Evolutionary conservation across 1,140 invertebrate species (phyloP).

Genomic region (Drosophila quadrilineata): DNA sequence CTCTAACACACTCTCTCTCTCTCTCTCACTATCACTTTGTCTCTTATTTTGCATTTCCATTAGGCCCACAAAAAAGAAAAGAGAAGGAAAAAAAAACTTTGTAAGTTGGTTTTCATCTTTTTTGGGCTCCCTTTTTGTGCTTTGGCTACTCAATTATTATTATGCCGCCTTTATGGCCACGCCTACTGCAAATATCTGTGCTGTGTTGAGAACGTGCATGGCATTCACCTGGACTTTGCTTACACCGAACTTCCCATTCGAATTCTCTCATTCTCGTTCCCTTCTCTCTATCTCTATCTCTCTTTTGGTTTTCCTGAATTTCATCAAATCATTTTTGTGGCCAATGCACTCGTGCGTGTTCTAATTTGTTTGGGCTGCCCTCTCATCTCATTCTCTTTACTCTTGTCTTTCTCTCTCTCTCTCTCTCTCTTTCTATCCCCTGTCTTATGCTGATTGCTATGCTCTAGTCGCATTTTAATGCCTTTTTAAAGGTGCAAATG

Average conservation of each 20-base stretch:
- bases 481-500: conserved; percentile 68
- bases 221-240: conserved; percentile 12
- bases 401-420: too few species aligned
- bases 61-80: conserved; percentile 1
- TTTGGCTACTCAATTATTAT: conserved; percentile 71
- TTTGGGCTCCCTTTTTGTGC: conserved; percentile 19
- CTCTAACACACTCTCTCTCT: too few species aligned
- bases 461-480: conserved; percentile 48
- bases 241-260: too few species aligned
- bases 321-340: conserved; percentile 68
- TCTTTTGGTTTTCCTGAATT: conserved; percentile 12
- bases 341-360: conserved; percentile 65
- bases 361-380: conserved; percentile 71
- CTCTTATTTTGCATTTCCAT: conserved; percentile 61
- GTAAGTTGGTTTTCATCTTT: conserved; percentile 8
- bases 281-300: background rate
- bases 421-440: too few species aligned
- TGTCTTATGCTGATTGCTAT: conserved; percentile 64
- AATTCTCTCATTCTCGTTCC: conserved; percentile 7
- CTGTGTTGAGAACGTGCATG: conserved; percentile 44
- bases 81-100: conserved; percentile 12
- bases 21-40: too few species aligned
- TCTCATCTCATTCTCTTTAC: too few species aligned
- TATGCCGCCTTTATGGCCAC: conserved; percentile 46
- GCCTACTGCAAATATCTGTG: too few species aligned